Evolutionary conservation across 2,797 vertebrate genomes (phyloP).

Genomic region (Microctenopoma steveboyesi): DNA sequence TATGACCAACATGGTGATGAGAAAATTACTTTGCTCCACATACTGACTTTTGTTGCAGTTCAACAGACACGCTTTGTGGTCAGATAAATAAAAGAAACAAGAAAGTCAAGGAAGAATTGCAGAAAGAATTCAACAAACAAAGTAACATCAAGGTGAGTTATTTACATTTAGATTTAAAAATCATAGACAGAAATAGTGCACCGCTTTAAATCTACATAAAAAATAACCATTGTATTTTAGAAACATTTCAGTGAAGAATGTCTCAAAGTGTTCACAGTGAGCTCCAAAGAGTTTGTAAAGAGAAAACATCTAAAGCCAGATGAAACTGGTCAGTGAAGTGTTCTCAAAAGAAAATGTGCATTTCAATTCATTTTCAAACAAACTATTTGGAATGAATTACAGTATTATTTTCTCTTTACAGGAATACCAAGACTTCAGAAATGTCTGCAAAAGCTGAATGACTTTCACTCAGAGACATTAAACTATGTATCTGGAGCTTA

Average conservation of each 20-base stretch:
- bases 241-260: constrained; percentile 52
- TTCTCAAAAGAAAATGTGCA: too few relatives aligned
- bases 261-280: constrained; percentile 63
- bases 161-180: too few relatives aligned
- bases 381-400: too few relatives aligned
- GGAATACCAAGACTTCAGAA: constrained; percentile 57
- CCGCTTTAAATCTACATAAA: background rate
- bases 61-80: background rate
- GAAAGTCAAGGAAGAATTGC: constrained; percentile 25
- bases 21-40: background rate
- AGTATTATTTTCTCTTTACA: too few relatives aligned
- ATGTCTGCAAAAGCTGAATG: constrained; percentile 41
- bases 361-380: too few relatives aligned
- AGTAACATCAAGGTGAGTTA: constrained; percentile 32
- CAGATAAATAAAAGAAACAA: constrained; percentile 1
- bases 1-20: too few relatives aligned
- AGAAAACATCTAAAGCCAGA: too few relatives aligned
- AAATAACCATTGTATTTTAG: constrained; percentile 29
- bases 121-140: background rate
- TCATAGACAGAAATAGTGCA: background rate
- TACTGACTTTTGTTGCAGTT: background rate
- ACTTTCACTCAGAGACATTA: constrained; percentile 34
- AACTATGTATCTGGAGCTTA: constrained; percentile 58
- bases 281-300: constrained; percentile 38
- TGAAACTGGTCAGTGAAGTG: constrained; percentile 41